These are phyloP conservation scores for Linnaemya vulpina DNA, from an alignment of 2,888 invertebrate genomes.

Conservation along the genomic window DNA sequence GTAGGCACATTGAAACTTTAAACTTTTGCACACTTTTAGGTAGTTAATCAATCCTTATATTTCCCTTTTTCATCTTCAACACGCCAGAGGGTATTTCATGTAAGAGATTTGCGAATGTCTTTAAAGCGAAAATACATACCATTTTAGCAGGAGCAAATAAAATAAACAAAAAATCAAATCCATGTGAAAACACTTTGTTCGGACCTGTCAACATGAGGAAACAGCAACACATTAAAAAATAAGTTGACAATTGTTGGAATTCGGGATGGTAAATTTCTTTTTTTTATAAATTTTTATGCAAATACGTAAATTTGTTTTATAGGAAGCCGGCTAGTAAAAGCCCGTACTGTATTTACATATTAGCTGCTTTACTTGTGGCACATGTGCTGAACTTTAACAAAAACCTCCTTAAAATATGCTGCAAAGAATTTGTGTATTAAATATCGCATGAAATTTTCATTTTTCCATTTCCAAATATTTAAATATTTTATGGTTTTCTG, in stretches of 20 bases:
- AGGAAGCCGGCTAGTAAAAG: neutral
- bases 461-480: neutral
- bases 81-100: neutral
- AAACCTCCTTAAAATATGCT: conserved; percentile 5
- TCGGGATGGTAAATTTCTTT: neutral
- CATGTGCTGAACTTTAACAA: neutral
- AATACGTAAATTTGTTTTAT: neutral
- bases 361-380: neutral
- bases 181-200: neutral
- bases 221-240: neutral
- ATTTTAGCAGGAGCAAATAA: neutral
- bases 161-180: neutral
- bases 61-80: neutral
- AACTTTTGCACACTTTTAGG: neutral
- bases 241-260: conserved; percentile 16
- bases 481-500: conserved; percentile 14
- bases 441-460: neutral
- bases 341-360: neutral
- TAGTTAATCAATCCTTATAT: neutral
- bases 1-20: neutral
- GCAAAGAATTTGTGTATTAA: neutral
- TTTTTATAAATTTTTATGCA: neutral
- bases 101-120: neutral
- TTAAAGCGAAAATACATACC: neutral
- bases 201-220: neutral